These are phyloP conservation scores for Agrilus cyanescens DNA, from an alignment of 2,888 invertebrate species.

Conservation along the genomic window DNA sequence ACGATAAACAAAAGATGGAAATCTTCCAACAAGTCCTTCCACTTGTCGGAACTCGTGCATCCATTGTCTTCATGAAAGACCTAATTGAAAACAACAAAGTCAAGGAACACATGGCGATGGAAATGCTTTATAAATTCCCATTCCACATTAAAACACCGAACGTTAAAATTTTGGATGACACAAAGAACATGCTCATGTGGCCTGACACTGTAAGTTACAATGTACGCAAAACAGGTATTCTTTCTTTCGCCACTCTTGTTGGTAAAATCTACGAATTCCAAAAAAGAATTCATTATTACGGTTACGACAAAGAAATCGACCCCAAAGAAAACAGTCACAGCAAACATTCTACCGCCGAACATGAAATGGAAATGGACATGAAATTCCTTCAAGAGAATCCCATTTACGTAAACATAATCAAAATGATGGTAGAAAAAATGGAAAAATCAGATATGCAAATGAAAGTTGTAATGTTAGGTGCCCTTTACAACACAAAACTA, in stretches of 20 bases:
- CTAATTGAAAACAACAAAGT: conserved; percentile 27
- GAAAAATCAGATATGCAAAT: too few relatives aligned
- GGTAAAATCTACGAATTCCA: conserved; percentile 2
- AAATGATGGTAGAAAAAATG: too few relatives aligned
- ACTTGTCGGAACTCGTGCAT: conserved; percentile 33
- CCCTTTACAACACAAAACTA: too few relatives aligned
- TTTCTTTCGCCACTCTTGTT: not conserved
- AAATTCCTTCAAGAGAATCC: too few relatives aligned
- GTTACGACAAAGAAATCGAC: too few relatives aligned
- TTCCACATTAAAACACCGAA: conserved; percentile 32
- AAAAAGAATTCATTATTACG: not conserved
- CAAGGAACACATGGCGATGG: conserved; percentile 21
- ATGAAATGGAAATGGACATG: too few relatives aligned
- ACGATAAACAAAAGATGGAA: conserved; percentile 23
- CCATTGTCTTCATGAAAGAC: conserved; percentile 29
- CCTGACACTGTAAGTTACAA: conserved; percentile 18
- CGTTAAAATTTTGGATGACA: conserved; percentile 29
- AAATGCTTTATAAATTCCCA: conserved; percentile 34
- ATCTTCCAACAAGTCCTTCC: conserved; percentile 35
- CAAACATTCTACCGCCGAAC: too few relatives aligned
- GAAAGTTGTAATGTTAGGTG: too few relatives aligned
- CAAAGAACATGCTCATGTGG: conserved; percentile 27
- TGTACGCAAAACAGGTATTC: conserved; percentile 6
- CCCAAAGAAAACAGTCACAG: too few relatives aligned
- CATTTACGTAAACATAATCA: too few relatives aligned